Conservation (phyloP, 2,888 invertebrate species). For the Tipula lateralis region DNA sequence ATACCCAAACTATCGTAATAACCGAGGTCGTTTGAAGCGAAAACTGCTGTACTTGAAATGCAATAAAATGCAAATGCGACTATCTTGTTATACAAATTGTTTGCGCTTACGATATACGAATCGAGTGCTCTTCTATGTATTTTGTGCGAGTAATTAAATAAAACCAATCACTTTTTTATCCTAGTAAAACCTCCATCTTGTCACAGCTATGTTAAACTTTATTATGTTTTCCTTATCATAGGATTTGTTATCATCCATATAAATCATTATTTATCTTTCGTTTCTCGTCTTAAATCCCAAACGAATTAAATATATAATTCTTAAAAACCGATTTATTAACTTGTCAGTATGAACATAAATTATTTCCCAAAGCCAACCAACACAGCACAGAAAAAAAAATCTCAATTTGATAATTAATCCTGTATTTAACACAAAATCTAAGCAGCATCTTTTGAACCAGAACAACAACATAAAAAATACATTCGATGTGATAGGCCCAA, state of each 20-base stretch:
- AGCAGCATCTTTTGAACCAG: not conserved
- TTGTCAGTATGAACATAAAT: not conserved
- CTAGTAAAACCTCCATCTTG: not conserved
- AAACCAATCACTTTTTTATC: not conserved
- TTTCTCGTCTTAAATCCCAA: not conserved
- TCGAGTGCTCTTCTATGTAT: not conserved
- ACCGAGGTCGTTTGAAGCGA: no score
- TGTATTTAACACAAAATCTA: not conserved
- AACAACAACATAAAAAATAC: not conserved
- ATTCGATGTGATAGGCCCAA: not conserved
- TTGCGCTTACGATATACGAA: not conserved
- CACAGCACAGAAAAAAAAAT: not conserved
- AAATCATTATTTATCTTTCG: not conserved
- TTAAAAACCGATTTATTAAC: not conserved
- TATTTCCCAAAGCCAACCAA: not conserved
- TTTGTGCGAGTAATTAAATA: not conserved
- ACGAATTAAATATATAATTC: not conserved
- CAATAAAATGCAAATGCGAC: not conserved
- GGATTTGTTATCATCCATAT: not conserved
- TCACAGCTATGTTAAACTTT: not conserved
- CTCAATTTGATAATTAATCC: not conserved
- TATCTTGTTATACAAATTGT: not conserved
- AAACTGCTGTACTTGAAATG: no score
- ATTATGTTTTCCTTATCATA: not conserved
- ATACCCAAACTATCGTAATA: no score